These are phyloP conservation scores for Micrasema minimum DNA, from an alignment of 1,140 invertebrate genomes.

Conservation along the genomic window DNA sequence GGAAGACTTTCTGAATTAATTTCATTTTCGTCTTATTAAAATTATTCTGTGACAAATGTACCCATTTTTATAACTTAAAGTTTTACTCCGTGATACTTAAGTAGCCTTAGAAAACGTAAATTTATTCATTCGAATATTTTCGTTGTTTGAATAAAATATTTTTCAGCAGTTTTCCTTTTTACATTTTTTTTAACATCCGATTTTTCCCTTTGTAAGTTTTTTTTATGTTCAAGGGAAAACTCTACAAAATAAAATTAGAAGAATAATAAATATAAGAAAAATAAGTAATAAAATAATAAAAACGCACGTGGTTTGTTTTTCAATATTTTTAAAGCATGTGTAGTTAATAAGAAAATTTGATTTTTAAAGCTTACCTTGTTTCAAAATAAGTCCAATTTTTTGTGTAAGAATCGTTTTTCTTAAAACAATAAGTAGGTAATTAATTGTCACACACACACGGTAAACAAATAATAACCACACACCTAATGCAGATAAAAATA, in stretches of 20 bases:
- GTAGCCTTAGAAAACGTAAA: not conserved
- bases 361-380: not conserved
- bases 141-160: not conserved
- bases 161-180: no score
- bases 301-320: no score
- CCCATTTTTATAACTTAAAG: not conserved
- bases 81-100: not conserved
- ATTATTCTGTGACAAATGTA: not conserved
- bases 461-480: constrained; percentile 16
- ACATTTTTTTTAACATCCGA: no score
- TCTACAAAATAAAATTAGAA: no score
- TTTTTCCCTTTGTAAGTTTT: no score
- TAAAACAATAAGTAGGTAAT: not conserved
- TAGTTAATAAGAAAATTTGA: no score
- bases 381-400: not conserved
- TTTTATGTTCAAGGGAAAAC: no score
- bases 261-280: no score
- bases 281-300: no score
- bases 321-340: no score
- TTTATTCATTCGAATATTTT: not conserved
- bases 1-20: not conserved
- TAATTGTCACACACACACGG: constrained; percentile 10
- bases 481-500: not conserved
- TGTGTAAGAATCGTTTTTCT: not conserved
- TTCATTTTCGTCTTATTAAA: not conserved